phyloP scores from a whole-genome alignment of 2,888 invertebrate species.

The Tinea pellionella region DNA sequence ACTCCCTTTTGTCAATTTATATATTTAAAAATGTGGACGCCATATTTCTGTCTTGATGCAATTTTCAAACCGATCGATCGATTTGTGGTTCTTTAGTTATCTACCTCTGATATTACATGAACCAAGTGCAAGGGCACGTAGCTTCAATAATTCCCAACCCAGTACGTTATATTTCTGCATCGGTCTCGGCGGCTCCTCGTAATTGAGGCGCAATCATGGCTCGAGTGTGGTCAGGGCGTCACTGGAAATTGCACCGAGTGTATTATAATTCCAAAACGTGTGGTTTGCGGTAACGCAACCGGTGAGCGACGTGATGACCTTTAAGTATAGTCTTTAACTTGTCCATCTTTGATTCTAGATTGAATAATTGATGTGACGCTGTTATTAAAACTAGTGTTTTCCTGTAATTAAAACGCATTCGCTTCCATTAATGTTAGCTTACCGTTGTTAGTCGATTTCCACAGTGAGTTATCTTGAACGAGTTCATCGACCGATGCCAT shows the following conservation, averaged over 20 bases:
- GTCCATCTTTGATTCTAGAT: not conserved
- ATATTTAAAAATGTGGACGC: too few relatives aligned
- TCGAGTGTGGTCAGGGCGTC: constrained; percentile 9
- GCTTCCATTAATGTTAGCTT: constrained; percentile 1
- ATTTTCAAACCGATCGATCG: too few relatives aligned
- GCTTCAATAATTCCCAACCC: constrained; percentile 6
- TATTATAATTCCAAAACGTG: constrained; percentile 4
- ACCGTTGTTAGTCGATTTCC: not conserved
- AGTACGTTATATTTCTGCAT: not conserved
- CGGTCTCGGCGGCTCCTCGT: not conserved
- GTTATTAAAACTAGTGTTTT: constrained; percentile 4
- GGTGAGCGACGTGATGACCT: not conserved
- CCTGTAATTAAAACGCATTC: not conserved
- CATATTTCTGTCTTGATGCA: too few relatives aligned
- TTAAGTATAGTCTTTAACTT: constrained; percentile 6
- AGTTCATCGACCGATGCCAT: not conserved
- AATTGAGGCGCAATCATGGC: constrained; percentile 1
- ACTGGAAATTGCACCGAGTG: constrained; percentile 5
- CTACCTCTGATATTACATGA: too few relatives aligned
- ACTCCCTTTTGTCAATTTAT: too few relatives aligned
- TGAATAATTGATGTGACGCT: not conserved
- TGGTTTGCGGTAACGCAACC: not conserved
- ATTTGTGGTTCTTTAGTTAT: not conserved
- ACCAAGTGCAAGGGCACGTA: constrained; percentile 3
- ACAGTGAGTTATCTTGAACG: not conserved